Conservation (phyloP, 2,113 vertebrate species). For the Harpagus bidentatus region DNA sequence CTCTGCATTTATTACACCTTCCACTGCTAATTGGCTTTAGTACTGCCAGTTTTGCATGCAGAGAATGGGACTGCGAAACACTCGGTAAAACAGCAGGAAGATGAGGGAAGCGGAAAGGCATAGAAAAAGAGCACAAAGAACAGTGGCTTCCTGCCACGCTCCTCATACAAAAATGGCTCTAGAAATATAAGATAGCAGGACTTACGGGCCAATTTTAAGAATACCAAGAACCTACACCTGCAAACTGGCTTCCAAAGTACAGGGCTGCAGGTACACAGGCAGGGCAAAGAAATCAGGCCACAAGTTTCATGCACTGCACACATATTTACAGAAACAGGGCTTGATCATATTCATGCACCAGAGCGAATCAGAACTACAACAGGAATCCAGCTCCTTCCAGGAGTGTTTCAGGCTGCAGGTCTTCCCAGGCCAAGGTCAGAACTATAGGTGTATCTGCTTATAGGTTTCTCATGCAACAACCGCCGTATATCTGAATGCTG, state of each 20-base stretch:
- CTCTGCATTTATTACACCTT: not conserved
- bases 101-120: not conserved
- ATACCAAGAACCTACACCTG: not conserved
- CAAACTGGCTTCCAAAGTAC: not conserved
- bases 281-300: not conserved
- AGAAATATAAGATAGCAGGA: not conserved
- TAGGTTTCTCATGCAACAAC: not conserved
- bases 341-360: too few relatives aligned
- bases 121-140: not conserved
- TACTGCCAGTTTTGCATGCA: not conserved
- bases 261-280: not conserved
- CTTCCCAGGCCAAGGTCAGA: not conserved
- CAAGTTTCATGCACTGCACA: accelerated
- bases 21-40: not conserved
- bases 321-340: accelerated
- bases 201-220: not conserved
- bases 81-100: not conserved
- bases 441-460: not conserved
- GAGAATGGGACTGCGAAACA: not conserved
- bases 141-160: not conserved
- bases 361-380: not conserved
- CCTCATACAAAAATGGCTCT: not conserved
- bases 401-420: not conserved
- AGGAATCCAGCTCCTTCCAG: not conserved
- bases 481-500: not conserved